These are phyloP conservation scores for Spheniscus humboldti DNA, from an alignment of 2,797 vertebrate species.

Conservation along the genomic window DNA sequence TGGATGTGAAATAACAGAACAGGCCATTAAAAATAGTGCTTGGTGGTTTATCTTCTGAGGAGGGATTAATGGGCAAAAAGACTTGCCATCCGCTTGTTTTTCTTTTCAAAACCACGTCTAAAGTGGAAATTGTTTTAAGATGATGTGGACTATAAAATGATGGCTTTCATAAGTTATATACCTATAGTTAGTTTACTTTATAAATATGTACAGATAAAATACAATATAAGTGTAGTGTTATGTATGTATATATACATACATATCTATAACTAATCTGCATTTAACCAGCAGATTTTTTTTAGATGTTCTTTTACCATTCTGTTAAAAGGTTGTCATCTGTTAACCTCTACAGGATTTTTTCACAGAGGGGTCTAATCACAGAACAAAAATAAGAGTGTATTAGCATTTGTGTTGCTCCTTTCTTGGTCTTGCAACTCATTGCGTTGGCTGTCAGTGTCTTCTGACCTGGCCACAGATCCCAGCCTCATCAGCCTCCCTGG, in stretches of 20 bases:
- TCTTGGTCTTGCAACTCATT: neutral
- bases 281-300: neutral
- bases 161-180: neutral
- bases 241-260: neutral
- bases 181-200: neutral
- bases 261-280: neutral
- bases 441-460: neutral
- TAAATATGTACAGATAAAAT: neutral
- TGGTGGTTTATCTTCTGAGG: neutral
- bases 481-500: neutral
- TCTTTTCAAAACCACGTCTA: neutral
- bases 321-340: neutral
- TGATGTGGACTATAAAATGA: neutral
- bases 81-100: neutral
- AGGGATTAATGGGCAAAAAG: neutral
- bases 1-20: neutral
- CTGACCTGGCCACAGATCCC: neutral
- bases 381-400: neutral
- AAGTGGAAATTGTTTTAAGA: neutral
- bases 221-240: fast-evolving
- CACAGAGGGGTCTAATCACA: neutral
- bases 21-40: neutral
- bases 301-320: neutral
- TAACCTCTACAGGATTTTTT: neutral
- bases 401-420: neutral